Percentiles rank a stretch among this genome's conserved stretches.
phyloP scores from a whole-genome alignment of 2,888 invertebrate species.

The Leucoma salicis region DNA sequence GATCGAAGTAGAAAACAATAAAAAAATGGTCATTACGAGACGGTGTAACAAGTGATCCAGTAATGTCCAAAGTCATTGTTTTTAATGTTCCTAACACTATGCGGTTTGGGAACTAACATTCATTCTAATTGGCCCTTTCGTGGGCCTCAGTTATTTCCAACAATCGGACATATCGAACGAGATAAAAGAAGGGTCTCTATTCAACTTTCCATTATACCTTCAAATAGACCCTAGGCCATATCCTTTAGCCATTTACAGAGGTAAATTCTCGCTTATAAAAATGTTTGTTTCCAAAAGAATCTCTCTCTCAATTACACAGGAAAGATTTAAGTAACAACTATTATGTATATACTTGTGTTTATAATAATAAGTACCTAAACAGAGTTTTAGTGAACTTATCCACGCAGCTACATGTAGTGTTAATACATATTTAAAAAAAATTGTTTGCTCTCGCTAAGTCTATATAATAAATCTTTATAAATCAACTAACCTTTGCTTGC shows the following conservation, averaged over 20 bases:
- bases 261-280: constrained; percentile 1
- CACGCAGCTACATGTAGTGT: too few species aligned
- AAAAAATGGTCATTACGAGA: too few species aligned
- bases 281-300: constrained; percentile 1
- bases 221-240: neutral
- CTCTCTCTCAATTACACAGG: too few species aligned
- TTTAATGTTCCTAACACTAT: constrained; percentile 58
- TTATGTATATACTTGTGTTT: too few species aligned
- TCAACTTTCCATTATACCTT: neutral
- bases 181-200: constrained; percentile 18
- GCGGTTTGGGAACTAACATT: constrained; percentile 52
- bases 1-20: too few species aligned
- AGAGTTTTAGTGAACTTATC: too few species aligned
- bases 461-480: too few species aligned
- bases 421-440: too few species aligned
- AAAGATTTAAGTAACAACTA: too few species aligned
- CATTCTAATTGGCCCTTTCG: constrained; percentile 49
- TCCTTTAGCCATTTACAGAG: neutral
- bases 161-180: constrained; percentile 16
- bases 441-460: too few species aligned
- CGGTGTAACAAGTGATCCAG: constrained; percentile 38
- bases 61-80: constrained; percentile 61
- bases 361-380: too few species aligned
- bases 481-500: too few species aligned
- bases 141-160: constrained; percentile 35